Percentiles rank a stretch among this genome's conserved stretches.
Conservation (phyloP, 2,888 invertebrate genomes). For the Anoplius nigerrimus region DNA sequence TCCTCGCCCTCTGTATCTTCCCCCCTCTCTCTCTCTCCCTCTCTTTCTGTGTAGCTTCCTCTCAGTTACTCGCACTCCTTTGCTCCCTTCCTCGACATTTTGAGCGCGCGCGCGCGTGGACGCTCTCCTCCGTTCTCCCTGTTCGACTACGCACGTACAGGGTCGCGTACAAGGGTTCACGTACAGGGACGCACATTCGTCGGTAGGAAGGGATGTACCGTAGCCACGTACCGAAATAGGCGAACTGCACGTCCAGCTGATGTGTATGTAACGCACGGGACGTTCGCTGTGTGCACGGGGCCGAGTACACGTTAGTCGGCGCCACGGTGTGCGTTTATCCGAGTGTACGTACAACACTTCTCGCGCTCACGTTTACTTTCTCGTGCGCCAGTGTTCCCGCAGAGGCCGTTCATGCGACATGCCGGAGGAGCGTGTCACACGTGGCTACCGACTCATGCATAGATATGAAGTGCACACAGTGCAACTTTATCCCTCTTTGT, state of each 20-base stretch:
- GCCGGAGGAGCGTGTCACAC: constrained; percentile 34
- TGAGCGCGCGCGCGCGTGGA: constrained; percentile 3
- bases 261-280: too few relatives aligned
- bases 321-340: not conserved
- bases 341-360: not conserved
- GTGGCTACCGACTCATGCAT: constrained; percentile 45
- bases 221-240: too few relatives aligned
- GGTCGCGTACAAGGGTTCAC: not conserved
- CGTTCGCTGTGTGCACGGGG: too few relatives aligned
- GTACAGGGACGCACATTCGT: not conserved
- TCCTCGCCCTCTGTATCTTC: not conserved
- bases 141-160: constrained; percentile 6
- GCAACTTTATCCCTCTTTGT: not conserved
- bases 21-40: not conserved
- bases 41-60: too few relatives aligned
- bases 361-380: not conserved
- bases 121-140: constrained; percentile 18
- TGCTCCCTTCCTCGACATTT: not conserved
- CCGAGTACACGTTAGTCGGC: not conserved
- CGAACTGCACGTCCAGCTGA: too few relatives aligned
- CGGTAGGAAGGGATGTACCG: too few relatives aligned
- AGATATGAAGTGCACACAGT: constrained; percentile 44
- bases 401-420: constrained; percentile 19
- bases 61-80: not conserved
- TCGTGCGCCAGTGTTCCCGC: not conserved